Evolutionary conservation across 1,140 invertebrate genomes (phyloP).

Genomic region (Anastrepha ludens): DNA sequence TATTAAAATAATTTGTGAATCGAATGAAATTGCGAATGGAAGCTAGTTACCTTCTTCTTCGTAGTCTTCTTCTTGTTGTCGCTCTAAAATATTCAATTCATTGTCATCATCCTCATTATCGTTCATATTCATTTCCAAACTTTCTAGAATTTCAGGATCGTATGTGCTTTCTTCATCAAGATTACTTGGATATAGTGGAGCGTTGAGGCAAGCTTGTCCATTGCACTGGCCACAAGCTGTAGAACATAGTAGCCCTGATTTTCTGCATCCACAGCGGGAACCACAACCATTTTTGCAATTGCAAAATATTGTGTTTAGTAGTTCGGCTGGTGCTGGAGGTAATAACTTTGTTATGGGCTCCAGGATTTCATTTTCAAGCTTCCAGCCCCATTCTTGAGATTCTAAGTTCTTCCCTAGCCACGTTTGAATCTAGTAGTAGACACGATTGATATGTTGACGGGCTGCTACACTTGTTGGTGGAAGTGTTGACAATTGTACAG

Average conservation of each 20-base stretch:
- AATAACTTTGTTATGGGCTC: neutral
- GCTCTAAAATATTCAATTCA: too few species aligned
- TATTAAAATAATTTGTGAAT: too few species aligned
- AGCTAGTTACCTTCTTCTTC: too few species aligned
- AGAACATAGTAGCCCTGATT: constrained; percentile 7
- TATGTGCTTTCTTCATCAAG: neutral
- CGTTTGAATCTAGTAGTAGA: neutral
- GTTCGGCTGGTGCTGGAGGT: neutral
- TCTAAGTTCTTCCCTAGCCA: neutral
- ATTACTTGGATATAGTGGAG: constrained; percentile 12
- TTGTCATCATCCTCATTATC: too few species aligned
- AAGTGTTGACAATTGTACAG: neutral
- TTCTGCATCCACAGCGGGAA: constrained; percentile 25
- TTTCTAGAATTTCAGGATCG: neutral
- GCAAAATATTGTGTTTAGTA: too few species aligned
- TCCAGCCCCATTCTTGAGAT: neutral
- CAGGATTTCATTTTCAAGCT: neutral
- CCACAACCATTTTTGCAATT: constrained; percentile 43
- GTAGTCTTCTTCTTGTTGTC: too few species aligned
- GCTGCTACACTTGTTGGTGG: neutral
- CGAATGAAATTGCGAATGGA: too few species aligned
- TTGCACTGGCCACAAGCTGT: constrained; percentile 44
- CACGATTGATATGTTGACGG: neutral
- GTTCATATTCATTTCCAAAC: too few species aligned
- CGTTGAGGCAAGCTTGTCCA: constrained; percentile 48